Conservation (phyloP, 1,140 invertebrate genomes). For the Littorina saxatilis region DNA sequence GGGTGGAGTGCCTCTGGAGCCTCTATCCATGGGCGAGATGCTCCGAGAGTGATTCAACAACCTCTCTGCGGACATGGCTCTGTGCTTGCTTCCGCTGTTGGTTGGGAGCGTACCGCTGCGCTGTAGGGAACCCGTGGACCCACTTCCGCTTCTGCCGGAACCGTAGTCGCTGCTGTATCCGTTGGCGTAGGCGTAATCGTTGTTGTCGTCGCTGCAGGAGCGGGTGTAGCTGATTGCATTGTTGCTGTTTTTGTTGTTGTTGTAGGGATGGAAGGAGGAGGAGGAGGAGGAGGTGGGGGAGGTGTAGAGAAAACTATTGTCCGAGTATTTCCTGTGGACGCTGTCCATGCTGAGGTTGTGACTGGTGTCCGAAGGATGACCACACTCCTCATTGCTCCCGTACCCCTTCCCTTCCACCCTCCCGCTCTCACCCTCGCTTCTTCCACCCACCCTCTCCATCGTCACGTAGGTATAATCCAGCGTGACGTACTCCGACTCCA, state of each 20-base stretch:
- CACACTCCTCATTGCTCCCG: neutral
- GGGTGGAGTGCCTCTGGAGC: neutral
- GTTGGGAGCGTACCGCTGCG: neutral
- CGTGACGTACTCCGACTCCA: slow-evolving; percentile 19
- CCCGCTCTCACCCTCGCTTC: neutral
- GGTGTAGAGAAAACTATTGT: neutral
- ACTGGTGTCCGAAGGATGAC: neutral
- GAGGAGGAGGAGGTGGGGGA: neutral
- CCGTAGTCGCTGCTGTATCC: slow-evolving; percentile 15
- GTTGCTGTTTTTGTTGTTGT: too few relatives aligned
- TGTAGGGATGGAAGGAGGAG: too few relatives aligned
- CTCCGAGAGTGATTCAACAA: neutral
- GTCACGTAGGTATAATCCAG: neutral
- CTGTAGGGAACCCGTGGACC: slow-evolving; percentile 1
- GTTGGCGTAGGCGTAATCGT: slow-evolving; percentile 16
- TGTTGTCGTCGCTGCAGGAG: slow-evolving; percentile 12
- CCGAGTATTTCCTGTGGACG: neutral
- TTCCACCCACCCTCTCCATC: neutral
- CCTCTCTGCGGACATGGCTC: slow-evolving; percentile 21
- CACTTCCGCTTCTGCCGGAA: neutral
- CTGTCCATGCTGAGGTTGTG: neutral
- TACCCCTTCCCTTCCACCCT: neutral
- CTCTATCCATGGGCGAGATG: neutral
- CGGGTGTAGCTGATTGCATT: neutral
- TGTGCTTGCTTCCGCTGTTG: neutral